Evolutionary conservation across 2,888 invertebrate species (phyloP), one percentile per base, ranked within the genome.

Genomic region (Dioctria rufipes): DNA sequence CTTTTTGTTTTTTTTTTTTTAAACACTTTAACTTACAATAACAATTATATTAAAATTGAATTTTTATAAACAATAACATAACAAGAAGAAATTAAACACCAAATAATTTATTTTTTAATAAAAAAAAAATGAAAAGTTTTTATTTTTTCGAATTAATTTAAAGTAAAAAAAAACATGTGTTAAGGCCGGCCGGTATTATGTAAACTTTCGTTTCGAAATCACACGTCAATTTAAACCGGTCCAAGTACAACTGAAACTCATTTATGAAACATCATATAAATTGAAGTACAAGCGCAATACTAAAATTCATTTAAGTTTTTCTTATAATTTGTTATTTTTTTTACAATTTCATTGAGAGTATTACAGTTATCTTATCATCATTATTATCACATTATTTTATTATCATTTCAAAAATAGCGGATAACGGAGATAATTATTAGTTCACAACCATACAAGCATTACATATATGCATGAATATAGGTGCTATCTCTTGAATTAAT

Each of bases 311-410:
- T 25, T 25, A 25, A 46, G 2, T 46, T 46, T 46, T 9, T 46
- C 49, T 46, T 46, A 6, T 9, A 46, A 5, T 46, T 46, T n/a
- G n/a, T n/a, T n/a, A n/a, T n/a, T 46, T 46, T 1, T 46, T 5
- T 46, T 46, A 25, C 9, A 46, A 46, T 46, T 46, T 9, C 49
- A 46, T 9, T 9, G 4, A 54, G 54, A 3, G 54, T 54, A n/a
- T 54, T 11, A 11, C 54, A 54, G 54, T 54, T 54, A 54, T 54
- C 54, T 54, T 54, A 54, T 54, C 54, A 54, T 11, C 54, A 6
- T 8, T 46, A 9, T 46, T 46, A 46, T 46, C 49, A 54, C 54
- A 54, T 25, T 25, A 2, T 25, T 25, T 25, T 2, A 25, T 25
- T 25, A 25, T 25, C 25, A 25, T 25, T 25, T 25, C 25, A 25